A percentile compares a stretch with the other conserved stretches of the same genome.
Conservation (phyloP, 1,140 invertebrate species). For the Bilobella aurantiaca region DNA sequence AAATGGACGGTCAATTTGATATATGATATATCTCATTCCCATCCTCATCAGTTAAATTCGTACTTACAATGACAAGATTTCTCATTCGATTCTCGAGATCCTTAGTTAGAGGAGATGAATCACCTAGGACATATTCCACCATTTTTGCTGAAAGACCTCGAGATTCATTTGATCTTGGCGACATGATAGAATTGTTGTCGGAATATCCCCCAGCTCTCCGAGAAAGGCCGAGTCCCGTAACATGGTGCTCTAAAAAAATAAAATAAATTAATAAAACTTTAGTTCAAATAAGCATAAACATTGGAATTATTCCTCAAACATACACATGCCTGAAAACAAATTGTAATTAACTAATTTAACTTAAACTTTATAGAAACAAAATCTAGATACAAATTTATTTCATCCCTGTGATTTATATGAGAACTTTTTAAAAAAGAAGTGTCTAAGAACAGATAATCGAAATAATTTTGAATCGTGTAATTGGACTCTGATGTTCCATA, state of each 20-base stretch:
- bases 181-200: constrained; percentile 45
- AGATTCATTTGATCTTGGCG: constrained; percentile 58
- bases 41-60: too few relatives aligned
- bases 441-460: too few relatives aligned
- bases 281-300: background rate
- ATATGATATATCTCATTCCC: too few relatives aligned
- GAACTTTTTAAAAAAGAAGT: too few relatives aligned
- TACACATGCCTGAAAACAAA: too few relatives aligned
- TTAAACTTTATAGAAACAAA: too few relatives aligned
- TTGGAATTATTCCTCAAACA: background rate
- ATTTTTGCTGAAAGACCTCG: constrained; percentile 88
- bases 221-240: constrained; percentile 27
- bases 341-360: too few relatives aligned
- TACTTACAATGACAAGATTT: constrained; percentile 53
- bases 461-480: too few relatives aligned
- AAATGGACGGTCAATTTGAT: background rate
- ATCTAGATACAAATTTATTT: too few relatives aligned
- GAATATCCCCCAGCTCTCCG: constrained; percentile 41
- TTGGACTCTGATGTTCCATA: too few relatives aligned
- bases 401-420: too few relatives aligned
- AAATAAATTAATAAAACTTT: background rate
- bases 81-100: constrained; percentile 60
- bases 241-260: constrained; percentile 21
- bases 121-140: constrained; percentile 90
- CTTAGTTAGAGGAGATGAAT: constrained; percentile 71